Evolutionary conservation across 1,140 invertebrate genomes (phyloP).

Genomic region (Ostrea edulis): DNA sequence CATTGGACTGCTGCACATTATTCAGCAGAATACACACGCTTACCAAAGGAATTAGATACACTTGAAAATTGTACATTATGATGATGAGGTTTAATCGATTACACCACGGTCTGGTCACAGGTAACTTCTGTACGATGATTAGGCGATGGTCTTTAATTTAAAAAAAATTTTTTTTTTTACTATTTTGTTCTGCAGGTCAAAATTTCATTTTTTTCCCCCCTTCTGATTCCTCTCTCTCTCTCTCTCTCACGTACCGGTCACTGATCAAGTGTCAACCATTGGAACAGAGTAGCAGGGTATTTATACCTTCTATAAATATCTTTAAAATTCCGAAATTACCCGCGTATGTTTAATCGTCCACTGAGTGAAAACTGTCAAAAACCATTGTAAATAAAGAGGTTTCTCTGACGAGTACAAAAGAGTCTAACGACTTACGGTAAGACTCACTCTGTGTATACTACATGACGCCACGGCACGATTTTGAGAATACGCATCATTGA

Average conservation of each 20-base stretch:
- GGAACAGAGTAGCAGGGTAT: background rate
- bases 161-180: too few species aligned
- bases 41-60: background rate
- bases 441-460: background rate
- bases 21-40: background rate
- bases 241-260: background rate
- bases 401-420: background rate
- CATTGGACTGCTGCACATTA: background rate
- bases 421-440: background rate
- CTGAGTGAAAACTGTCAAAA: background rate
- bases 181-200: too few species aligned
- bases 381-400: background rate
- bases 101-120: too few species aligned
- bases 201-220: too few species aligned
- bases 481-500: background rate
- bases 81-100: too few species aligned
- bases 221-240: background rate
- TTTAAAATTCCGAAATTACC: conserved; percentile 7
- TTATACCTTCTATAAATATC: conserved; percentile 32
- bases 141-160: too few species aligned
- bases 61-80: background rate
- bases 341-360: background rate
- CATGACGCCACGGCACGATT: conserved; percentile 1
- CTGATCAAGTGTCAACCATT: background rate
- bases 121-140: too few species aligned